Base-by-base conservation (phyloP, 2,797 vertebrate species). In the Florisuga fusca region DNA sequence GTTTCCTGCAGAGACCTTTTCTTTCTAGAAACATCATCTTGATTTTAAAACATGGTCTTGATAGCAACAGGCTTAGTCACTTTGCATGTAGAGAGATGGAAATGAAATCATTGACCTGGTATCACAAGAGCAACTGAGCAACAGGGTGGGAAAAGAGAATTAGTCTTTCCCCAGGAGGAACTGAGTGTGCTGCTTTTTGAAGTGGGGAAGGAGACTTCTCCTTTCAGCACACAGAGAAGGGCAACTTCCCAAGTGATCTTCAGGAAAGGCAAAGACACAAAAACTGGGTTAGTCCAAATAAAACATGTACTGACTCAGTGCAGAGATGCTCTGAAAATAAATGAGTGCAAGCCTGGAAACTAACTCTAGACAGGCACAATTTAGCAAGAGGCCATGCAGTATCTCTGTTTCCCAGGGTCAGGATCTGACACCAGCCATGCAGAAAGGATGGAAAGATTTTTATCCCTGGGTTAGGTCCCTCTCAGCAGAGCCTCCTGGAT, bases 311-410 rank as follows among this genome's bases (percentile, higher is more conserved):
- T 85, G 59, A 58, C 51, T 29, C 51, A 66, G 22, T 55, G 51
- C 53, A 66, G 53, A n/a, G n/a, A 69, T 66, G 19, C 19, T 90
- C 61, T 88, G 85, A 71, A 89, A 95, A 93, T 41, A 79, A 85
- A 84, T 2, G 11, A 88, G 53, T 19, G 6, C n/a, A 55, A 83
- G 48, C 57, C 68, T 83, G 48, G 57, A 85, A 93, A 93, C 38
- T 34, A 83, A 38, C 57, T 90, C 34, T 63, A 51, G 34, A 34
- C 21, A 11, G 20, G 29, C 29, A 66, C 51, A 85, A 7, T 66
- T 79, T 73, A 84, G 38, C 57, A 83, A 74, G 38, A 36, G 20
- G 43, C 55, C 31, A 36, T 21, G 5, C 57, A 69, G 36, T 57
- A 43, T 25, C 41, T 80, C 34, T 71, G 23, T 67, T 77, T 86